Conservation (phyloP, 2,888 invertebrate genomes). For the Omphaloscelis lunosa region DNA sequence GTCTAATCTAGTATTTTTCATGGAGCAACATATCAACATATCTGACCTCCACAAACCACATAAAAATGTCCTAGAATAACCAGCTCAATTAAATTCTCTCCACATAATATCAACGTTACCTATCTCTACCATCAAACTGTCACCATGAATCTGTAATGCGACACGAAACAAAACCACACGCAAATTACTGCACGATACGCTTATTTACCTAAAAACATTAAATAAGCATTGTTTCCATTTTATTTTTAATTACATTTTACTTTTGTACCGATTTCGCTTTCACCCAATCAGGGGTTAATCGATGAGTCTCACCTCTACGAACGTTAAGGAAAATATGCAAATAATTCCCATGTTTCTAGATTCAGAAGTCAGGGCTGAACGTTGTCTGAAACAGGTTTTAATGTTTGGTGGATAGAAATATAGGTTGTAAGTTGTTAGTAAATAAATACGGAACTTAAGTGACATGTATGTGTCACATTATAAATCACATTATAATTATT, state of each 20-base stretch:
- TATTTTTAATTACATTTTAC: slow-evolving; percentile 30
- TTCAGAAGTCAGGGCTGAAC: not conserved
- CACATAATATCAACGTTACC: not conserved
- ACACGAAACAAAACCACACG: slow-evolving; percentile 50
- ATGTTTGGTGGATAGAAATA: not conserved
- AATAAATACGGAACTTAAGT: not conserved
- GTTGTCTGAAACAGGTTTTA: not conserved
- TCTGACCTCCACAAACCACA: not conserved
- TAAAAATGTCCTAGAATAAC: slow-evolving; percentile 1
- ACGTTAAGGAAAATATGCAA: slow-evolving; percentile 1
- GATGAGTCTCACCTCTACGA: slow-evolving; percentile 8
- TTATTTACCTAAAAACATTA: slow-evolving; percentile 26
- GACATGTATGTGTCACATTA: no score
- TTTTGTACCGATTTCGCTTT: slow-evolving; percentile 22
- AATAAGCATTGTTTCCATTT: slow-evolving; percentile 19
- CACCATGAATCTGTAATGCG: slow-evolving; percentile 39
- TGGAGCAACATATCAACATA: not conserved
- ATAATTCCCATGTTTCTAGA: not conserved
- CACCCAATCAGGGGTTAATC: slow-evolving; percentile 12
- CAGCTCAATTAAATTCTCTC: slow-evolving; percentile 14
- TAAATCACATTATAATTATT: no score
- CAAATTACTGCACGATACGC: slow-evolving; percentile 36
- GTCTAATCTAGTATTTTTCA: not conserved
- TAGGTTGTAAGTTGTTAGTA: not conserved
- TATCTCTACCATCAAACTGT: slow-evolving; percentile 22